phyloP scores from a whole-genome alignment of 1,140 invertebrate species.

The Tachypleus tridentatus region DNA sequence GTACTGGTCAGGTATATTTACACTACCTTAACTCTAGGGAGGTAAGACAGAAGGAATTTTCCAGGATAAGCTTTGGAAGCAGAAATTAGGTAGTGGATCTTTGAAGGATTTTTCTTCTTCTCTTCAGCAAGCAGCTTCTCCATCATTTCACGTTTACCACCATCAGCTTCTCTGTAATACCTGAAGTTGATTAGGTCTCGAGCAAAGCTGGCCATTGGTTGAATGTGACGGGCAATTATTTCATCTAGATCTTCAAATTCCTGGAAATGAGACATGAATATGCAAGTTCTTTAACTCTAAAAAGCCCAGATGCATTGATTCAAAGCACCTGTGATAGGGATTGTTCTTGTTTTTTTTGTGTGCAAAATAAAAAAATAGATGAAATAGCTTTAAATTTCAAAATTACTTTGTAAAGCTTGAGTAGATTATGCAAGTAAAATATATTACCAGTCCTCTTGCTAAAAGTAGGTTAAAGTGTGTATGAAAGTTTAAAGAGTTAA shows the following conservation, averaged over 20 bases:
- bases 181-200: slow-evolving; percentile 84
- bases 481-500: no score
- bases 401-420: no score
- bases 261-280: slow-evolving; percentile 32
- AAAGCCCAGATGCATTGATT: not conserved
- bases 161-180: slow-evolving; percentile 26
- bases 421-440: no score
- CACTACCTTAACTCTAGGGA: slow-evolving; percentile 55
- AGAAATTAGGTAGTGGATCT: slow-evolving; percentile 84
- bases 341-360: not conserved
- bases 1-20: no score
- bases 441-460: no score
- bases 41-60: slow-evolving; percentile 87
- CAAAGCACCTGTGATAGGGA: not conserved
- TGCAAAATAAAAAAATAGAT: not conserved
- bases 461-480: no score
- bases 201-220: slow-evolving; percentile 86
- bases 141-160: slow-evolving; percentile 53
- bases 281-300: not conserved
- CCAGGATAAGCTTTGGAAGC: slow-evolving; percentile 81
- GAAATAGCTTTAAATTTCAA: no score
- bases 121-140: slow-evolving; percentile 77
- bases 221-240: slow-evolving; percentile 92
- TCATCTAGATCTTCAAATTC: slow-evolving; percentile 98
- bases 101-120: slow-evolving; percentile 66